These are phyloP conservation scores for Tenthredo amoena DNA, from an alignment of 2,888 invertebrate species.

Conservation along the genomic window DNA sequence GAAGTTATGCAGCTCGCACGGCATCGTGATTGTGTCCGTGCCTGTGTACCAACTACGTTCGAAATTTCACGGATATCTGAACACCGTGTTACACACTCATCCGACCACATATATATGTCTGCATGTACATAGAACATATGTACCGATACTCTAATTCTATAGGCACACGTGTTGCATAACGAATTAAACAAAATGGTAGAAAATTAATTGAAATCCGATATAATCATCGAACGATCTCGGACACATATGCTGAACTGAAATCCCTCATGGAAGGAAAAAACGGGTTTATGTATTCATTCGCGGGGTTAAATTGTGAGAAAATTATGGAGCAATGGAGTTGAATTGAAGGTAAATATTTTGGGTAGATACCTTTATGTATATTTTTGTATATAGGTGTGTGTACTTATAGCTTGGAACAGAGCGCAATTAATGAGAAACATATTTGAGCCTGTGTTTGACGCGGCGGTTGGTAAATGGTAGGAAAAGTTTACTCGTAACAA, in stretches of 20 bases:
- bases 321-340: background rate
- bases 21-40: background rate
- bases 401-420: background rate
- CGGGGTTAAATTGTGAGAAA: too few species aligned
- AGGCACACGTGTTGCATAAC: background rate
- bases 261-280: too few species aligned
- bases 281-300: too few species aligned
- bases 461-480: slow-evolving; percentile 36
- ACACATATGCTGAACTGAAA: too few species aligned
- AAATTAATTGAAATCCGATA: background rate
- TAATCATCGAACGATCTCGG: background rate
- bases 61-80: background rate
- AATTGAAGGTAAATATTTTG: background rate
- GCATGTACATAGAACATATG: too few species aligned
- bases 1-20: background rate
- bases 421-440: slow-evolving; percentile 20
- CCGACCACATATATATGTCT: background rate
- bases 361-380: background rate
- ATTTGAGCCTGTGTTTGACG: slow-evolving; percentile 24
- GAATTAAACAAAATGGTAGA: background rate
- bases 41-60: background rate
- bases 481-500: slow-evolving; percentile 21
- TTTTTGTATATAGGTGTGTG: background rate
- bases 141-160: background rate
- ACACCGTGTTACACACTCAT: background rate